phyloP scores from a whole-genome alignment of 2,113 vertebrate genomes.

The Echinops telfairi region DNA sequence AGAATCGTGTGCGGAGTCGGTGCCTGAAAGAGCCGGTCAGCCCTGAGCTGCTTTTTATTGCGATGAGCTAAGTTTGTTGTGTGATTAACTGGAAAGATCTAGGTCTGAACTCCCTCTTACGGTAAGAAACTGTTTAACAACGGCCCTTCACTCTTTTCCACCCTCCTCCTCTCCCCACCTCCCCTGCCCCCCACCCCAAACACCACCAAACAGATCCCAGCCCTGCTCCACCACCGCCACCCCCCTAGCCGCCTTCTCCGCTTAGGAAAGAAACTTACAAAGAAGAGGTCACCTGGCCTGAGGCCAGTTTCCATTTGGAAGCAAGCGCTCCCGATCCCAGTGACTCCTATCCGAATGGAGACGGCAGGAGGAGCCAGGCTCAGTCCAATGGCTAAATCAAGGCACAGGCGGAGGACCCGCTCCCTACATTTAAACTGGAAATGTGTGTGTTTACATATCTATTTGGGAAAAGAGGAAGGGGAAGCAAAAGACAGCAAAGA shows the following conservation, averaged over 20 bases:
- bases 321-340: constrained; percentile 73
- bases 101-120: constrained; percentile 91
- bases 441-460: constrained; percentile 77
- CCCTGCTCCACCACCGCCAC: not conserved
- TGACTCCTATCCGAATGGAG: constrained; percentile 58
- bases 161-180: constrained; percentile 37
- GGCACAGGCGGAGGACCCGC: constrained; percentile 69
- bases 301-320: constrained; percentile 71
- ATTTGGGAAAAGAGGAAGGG: constrained; percentile 82
- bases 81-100: constrained; percentile 89
- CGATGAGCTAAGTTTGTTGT: constrained; percentile 89
- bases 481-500: constrained; percentile 74
- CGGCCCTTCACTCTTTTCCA: constrained; percentile 82
- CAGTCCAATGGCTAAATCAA: constrained; percentile 68
- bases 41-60: constrained; percentile 88
- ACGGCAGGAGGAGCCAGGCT: constrained; percentile 70
- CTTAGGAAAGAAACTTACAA: constrained; percentile 82
- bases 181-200: not conserved
- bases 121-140: constrained; percentile 90
- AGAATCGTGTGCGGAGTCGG: constrained; percentile 81
- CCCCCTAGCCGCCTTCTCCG: constrained; percentile 69
- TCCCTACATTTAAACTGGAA: constrained; percentile 71
- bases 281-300: constrained; percentile 85
- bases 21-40: constrained; percentile 83
- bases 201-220: constrained; percentile 80